Evolutionary conservation across 2,888 invertebrate genomes (phyloP), one percentile per base, ranked within the genome.

Genomic region (Crematogaster levior): DNA sequence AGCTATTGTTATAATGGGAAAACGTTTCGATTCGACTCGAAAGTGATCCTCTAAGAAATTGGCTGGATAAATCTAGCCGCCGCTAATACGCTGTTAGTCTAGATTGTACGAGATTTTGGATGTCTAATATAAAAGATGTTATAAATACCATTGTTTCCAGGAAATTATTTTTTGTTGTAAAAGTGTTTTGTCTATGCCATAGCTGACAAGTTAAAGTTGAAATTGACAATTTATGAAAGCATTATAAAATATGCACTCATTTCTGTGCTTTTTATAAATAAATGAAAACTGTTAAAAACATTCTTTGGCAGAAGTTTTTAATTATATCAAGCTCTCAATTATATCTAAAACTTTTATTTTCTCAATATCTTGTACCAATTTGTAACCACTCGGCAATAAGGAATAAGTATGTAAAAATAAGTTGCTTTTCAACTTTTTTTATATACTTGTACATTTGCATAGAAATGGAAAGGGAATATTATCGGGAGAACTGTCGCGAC

Each of bases 1-100:
- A 15, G 30, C 46, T n/a, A 79, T 73, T 65, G 65, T 79, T 81
- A 34, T 60, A 48, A 61, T 24, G 73, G 61, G 79, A 58, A 40
- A 72, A 61, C 60, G 30, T 68, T 79, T 60, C n/a, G n/a, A n/a
- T n/a, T 34, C 51, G 46, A 46, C 81, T 46, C 18, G 61, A 21
- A 48, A 60, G 21, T 46, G 34, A 74, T 61, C 48, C 34, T 48
- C 30, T 24, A 27, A n/a, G 15, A 40, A 65, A 66, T 66, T 12
- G 48, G 7, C 18, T n/a, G 37, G 24, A 37, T 63, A 24, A 48
- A 51, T 63, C n/a, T 48, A 48, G 12, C 18, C 51, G 1, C 4
- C 46, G 34, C 12, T 63, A 27, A 58, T 40, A 56, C 24, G 30
- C 40, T 51, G n/a, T 27, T 30, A 51, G 30, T 51, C 30, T 15